These are phyloP conservation scores for Pediacus dermestoides DNA, from an alignment of 2,888 invertebrate genomes.

Conservation along the genomic window DNA sequence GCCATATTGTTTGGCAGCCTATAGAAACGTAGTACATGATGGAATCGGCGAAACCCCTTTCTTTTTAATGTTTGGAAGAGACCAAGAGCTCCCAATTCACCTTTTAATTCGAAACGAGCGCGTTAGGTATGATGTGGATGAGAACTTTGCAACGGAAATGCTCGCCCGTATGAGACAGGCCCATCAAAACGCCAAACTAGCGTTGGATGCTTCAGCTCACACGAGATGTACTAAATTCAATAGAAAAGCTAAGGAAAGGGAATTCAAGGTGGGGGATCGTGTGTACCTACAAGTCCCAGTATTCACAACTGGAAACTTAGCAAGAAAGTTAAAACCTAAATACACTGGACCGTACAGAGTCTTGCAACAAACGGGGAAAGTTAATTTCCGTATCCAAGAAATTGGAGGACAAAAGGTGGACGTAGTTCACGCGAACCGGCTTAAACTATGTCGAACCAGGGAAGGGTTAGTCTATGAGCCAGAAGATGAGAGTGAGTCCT, in stretches of 20 bases:
- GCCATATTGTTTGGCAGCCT: conserved; percentile 30
- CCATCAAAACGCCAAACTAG: conserved; percentile 6
- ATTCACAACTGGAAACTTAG: conserved; percentile 1
- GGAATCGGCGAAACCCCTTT: conserved; percentile 25
- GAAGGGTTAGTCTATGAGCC: not conserved
- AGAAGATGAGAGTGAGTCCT: too few relatives aligned
- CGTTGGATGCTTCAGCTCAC: not conserved
- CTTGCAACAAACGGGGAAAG: conserved; percentile 12
- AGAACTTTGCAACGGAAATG: conserved; percentile 14
- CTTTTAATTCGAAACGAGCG: conserved; percentile 15
- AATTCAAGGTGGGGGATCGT: conserved; percentile 11
- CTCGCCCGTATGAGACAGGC: conserved; percentile 6
- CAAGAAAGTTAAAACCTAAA: conserved; percentile 1
- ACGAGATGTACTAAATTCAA: conserved; percentile 7
- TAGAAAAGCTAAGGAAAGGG: not conserved
- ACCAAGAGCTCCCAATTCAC: conserved; percentile 25
- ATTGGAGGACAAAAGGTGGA: conserved; percentile 14
- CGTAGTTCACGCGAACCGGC: conserved; percentile 19
- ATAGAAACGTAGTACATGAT: conserved; percentile 20
- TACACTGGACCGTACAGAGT: conserved; percentile 2
- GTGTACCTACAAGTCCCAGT: conserved; percentile 9
- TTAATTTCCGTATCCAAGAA: conserved; percentile 17
- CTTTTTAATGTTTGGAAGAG: conserved; percentile 27
- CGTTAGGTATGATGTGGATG: conserved; percentile 13
- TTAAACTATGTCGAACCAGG: conserved; percentile 1